Evolutionary conservation across 2,113 vertebrate species (phyloP).

Genomic region (Catharus bicknelli): DNA sequence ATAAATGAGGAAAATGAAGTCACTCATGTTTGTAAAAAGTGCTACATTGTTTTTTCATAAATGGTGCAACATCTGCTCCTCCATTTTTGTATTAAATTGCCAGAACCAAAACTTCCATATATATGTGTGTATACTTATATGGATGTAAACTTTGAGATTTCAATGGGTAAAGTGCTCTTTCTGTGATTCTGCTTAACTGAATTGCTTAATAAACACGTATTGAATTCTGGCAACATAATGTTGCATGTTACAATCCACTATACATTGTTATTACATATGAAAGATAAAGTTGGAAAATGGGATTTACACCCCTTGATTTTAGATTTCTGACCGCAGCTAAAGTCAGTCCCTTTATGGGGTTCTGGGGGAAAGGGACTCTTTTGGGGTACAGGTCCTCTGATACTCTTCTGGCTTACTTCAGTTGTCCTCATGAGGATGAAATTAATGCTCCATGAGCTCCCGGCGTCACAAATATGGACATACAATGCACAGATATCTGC

Average conservation of each 20-base stretch:
- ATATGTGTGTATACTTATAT: not conserved
- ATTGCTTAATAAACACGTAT: not conserved
- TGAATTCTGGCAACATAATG: not conserved
- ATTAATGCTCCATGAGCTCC: not conserved
- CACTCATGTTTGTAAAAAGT: not conserved
- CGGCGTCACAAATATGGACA: not conserved
- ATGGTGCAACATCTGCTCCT: not conserved
- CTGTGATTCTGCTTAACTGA: not conserved
- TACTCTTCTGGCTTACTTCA: not conserved
- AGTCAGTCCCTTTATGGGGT: not conserved
- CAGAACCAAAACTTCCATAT: not conserved
- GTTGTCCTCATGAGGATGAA: not conserved
- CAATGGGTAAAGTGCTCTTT: not conserved
- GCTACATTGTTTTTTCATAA: not conserved
- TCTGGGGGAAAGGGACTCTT: not conserved
- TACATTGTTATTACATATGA: not conserved
- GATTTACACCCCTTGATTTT: not conserved
- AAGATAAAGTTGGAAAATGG: not conserved
- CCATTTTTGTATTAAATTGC: not conserved
- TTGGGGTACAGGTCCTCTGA: not conserved
- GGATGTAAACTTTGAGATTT: not conserved
- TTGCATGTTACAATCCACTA: not conserved
- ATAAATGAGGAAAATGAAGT: not conserved
- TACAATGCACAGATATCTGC: not conserved
- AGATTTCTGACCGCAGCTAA: not conserved